A percentile compares a stretch with the other conserved stretches of the same genome.
phyloP scores from a whole-genome alignment of 2,888 invertebrate species.

The Eueremaeus valkanovi region DNA sequence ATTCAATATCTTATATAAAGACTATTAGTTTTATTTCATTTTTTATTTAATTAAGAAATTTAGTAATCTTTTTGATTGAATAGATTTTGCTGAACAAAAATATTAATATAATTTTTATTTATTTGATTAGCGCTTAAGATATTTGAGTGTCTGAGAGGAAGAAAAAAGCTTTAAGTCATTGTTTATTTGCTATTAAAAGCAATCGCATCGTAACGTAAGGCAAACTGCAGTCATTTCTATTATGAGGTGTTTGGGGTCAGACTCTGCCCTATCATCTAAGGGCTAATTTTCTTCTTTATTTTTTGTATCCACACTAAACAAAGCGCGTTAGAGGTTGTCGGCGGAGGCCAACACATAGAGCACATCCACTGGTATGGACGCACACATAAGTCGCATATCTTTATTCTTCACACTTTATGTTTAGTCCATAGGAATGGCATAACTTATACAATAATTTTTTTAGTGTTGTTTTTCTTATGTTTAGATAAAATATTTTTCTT shows the following conservation, averaged over 20 bases:
- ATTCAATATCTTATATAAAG: too few relatives aligned
- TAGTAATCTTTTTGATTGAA: too few relatives aligned
- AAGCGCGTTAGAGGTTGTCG: neutral
- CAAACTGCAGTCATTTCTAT: neutral
- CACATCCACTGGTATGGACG: too few relatives aligned
- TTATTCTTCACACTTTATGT: too few relatives aligned
- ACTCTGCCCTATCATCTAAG: neutral
- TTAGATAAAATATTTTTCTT: constrained; percentile 20
- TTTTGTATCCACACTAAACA: neutral
- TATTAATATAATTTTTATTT: neutral
- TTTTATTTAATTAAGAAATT: neutral
- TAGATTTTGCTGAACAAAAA: too few relatives aligned
- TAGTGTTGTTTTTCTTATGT: neutral
- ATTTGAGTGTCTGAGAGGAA: neutral
- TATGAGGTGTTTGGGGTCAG: neutral
- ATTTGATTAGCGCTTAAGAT: too few relatives aligned
- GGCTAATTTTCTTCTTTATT: neutral
- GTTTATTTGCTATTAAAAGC: constrained; percentile 9
- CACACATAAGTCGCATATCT: too few relatives aligned
- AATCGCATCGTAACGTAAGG: neutral
- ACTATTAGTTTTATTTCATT: neutral
- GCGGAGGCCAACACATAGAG: too few relatives aligned
- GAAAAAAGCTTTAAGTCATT: neutral
- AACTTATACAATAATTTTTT: neutral
- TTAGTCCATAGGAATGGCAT: too few relatives aligned